Evolutionary conservation across 1,140 invertebrate genomes (phyloP).

Genomic region (Apis cerana): DNA sequence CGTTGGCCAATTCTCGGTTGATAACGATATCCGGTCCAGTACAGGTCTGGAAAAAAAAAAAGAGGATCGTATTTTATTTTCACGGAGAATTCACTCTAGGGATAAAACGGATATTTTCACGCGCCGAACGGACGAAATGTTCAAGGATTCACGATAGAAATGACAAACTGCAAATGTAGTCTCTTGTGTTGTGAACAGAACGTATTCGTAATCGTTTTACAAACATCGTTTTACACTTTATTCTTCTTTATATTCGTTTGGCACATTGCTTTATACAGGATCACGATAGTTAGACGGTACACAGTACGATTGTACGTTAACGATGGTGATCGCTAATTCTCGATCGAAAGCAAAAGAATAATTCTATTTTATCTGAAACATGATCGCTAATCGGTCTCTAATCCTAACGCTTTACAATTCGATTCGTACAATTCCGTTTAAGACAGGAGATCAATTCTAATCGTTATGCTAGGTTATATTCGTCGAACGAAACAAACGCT

Average conservation of each 20-base stretch:
- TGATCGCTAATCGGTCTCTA: not conserved
- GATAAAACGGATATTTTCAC: no score
- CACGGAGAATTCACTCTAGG: not conserved
- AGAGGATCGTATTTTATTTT: not conserved
- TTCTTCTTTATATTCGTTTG: slow-evolving; percentile 27
- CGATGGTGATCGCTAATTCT: not conserved
- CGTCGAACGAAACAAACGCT: not conserved
- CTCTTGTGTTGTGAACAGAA: not conserved
- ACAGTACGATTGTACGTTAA: not conserved
- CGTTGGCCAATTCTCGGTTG: not conserved
- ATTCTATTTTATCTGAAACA: not conserved
- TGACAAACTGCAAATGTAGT: not conserved
- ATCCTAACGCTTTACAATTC: not conserved
- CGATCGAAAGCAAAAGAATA: not conserved
- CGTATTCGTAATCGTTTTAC: slow-evolving; percentile 11
- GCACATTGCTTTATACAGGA: slow-evolving; percentile 32
- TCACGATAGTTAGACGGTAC: not conserved
- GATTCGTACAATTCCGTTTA: no score
- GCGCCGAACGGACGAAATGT: not conserved
- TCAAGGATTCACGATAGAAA: not conserved
- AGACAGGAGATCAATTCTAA: not conserved
- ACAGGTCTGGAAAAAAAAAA: slow-evolving; percentile 53
- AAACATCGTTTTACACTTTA: slow-evolving; percentile 28
- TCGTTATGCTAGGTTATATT: not conserved
- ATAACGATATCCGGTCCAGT: slow-evolving; percentile 11